Conservation (phyloP, 1,140 invertebrate species). For the Vanessa tameamea region DNA sequence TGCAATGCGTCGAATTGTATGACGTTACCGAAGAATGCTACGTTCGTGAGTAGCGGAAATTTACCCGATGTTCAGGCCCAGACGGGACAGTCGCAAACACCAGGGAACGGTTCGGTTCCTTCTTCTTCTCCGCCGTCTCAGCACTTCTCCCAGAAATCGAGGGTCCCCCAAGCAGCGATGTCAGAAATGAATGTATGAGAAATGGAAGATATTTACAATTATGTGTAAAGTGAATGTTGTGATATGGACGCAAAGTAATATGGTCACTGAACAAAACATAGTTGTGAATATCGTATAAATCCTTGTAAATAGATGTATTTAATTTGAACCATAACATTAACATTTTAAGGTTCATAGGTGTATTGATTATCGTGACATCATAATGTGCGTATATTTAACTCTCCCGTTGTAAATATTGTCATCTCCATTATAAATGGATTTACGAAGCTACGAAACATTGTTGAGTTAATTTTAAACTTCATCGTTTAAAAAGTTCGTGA, state of each 20-base stretch:
- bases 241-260: constrained; percentile 44
- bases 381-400: constrained; percentile 35
- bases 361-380: constrained; percentile 34
- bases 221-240: constrained; percentile 73
- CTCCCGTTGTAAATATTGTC: constrained; percentile 36
- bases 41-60: constrained; percentile 81
- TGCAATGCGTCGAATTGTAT: constrained; percentile 81
- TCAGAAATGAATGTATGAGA: constrained; percentile 92
- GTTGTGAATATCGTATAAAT: constrained; percentile 72
- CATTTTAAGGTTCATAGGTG: constrained; percentile 42
- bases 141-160: constrained; percentile 80
- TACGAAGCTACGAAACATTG: constrained; percentile 15
- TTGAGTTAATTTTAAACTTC: constrained; percentile 1
- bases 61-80: constrained; percentile 80
- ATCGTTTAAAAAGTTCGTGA: constrained; percentile 2
- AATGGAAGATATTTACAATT: constrained; percentile 81
- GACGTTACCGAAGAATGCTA: constrained; percentile 82
- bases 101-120: constrained; percentile 70
- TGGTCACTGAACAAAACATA: constrained; percentile 53
- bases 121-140: constrained; percentile 68
- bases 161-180: constrained; percentile 88
- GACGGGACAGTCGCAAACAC: constrained; percentile 66
- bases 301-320: constrained; percentile 31
- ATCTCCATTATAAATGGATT: constrained; percentile 44
- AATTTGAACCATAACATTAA: constrained; percentile 25